These are phyloP conservation scores for Pentalonia nigronervosa DNA, from an alignment of 1,140 invertebrate genomes.

Conservation along the genomic window DNA sequence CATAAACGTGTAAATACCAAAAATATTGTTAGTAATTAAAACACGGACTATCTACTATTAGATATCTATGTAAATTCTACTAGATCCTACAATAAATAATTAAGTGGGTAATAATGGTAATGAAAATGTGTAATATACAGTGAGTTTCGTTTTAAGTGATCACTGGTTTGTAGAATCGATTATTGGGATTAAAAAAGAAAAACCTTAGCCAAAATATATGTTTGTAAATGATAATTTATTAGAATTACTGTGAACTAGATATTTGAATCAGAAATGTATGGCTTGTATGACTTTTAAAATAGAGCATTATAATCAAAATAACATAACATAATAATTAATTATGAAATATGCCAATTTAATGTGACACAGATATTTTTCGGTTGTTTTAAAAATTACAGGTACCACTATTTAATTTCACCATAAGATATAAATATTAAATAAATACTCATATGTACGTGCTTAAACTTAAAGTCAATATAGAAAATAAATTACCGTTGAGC, in stretches of 20 bases:
- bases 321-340: neutral
- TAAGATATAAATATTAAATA: neutral
- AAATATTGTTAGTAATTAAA: neutral
- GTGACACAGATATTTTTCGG: neutral
- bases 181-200: neutral
- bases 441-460: no score
- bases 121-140: neutral
- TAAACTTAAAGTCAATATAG: neutral
- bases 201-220: neutral
- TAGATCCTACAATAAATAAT: neutral
- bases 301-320: neutral
- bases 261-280: neutral
- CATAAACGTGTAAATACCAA: neutral
- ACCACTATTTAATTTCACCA: neutral
- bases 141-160: neutral
- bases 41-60: conserved; percentile 18
- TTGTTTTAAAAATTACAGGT: neutral
- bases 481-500: neutral
- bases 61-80: conserved; percentile 18
- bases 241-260: neutral
- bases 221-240: neutral
- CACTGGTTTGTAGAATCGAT: neutral
- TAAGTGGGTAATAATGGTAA: neutral
- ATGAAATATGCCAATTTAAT: neutral
- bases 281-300: neutral